Evolutionary conservation across 2,113 vertebrate species (phyloP).

Genomic region (Tapirus terrestris): DNA sequence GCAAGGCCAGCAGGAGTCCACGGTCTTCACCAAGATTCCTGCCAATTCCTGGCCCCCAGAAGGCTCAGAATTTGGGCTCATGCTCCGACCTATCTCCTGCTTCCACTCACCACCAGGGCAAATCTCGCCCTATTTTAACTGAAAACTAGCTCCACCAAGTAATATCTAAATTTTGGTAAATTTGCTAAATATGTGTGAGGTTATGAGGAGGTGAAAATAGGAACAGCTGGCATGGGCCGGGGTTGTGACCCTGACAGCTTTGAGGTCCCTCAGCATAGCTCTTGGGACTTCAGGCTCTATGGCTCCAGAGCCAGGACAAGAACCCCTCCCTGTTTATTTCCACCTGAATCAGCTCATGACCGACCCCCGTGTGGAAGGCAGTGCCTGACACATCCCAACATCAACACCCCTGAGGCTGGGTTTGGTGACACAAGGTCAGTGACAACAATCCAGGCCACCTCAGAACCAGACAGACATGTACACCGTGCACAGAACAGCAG

Average conservation of each 20-base stretch:
- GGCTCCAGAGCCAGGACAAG: neutral
- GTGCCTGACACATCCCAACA: accelerated
- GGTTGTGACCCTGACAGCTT: neutral
- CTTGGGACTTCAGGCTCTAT: neutral
- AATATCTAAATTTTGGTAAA: neutral
- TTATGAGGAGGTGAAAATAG: neutral
- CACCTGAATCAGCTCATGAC: neutral
- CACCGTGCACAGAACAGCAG: neutral
- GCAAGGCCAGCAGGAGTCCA: too few relatives aligned
- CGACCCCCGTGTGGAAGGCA: accelerated
- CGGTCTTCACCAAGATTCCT: too few relatives aligned
- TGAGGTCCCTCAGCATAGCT: too few relatives aligned
- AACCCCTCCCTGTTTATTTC: neutral
- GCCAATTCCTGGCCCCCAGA: too few relatives aligned
- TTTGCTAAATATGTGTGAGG: too few relatives aligned
- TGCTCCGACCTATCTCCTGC: too few relatives aligned
- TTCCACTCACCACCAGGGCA: neutral
- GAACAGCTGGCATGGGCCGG: neutral
- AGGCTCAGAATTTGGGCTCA: too few relatives aligned
- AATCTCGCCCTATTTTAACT: neutral
- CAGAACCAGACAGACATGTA: neutral
- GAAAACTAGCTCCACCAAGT: neutral
- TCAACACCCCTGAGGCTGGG: neutral
- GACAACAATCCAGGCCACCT: neutral
- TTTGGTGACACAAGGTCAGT: neutral